Evolutionary conservation across 2,888 invertebrate genomes (phyloP).

Genomic region (Romanomermis culicivorax): DNA sequence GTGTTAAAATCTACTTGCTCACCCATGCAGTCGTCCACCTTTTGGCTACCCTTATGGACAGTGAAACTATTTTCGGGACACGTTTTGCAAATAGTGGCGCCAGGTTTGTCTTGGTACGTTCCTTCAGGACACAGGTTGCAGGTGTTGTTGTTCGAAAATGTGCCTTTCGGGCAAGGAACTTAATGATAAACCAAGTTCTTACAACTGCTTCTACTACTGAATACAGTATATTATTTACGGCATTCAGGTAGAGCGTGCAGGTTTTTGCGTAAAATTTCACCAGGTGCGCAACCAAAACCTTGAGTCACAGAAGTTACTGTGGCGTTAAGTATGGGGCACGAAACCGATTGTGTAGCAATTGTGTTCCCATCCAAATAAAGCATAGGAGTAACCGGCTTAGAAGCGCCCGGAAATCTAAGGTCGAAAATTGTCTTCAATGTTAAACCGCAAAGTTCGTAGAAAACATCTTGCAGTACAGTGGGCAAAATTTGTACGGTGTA

Average conservation of each 20-base stretch:
- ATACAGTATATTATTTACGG: slow-evolving; percentile 47
- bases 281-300: slow-evolving; percentile 76
- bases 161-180: slow-evolving; percentile 92
- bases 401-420: slow-evolving; percentile 50
- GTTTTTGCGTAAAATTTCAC: slow-evolving; percentile 78
- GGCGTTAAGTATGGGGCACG: slow-evolving; percentile 61
- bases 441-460: slow-evolving; percentile 82
- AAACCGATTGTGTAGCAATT: slow-evolving; percentile 37
- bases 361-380: slow-evolving; percentile 19
- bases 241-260: slow-evolving; percentile 51
- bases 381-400: slow-evolving; percentile 20
- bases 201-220: not conserved
- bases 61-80: slow-evolving; percentile 71
- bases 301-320: slow-evolving; percentile 57
- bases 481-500: slow-evolving; percentile 68
- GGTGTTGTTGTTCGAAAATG: slow-evolving; percentile 66
- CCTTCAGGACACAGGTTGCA: slow-evolving; percentile 71
- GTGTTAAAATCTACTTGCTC: no score
- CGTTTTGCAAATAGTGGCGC: slow-evolving; percentile 71
- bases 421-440: slow-evolving; percentile 80
- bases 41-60: slow-evolving; percentile 55
- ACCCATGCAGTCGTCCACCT: slow-evolving; percentile 18
- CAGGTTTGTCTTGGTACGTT: slow-evolving; percentile 67
- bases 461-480: slow-evolving; percentile 62
- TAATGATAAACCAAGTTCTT: slow-evolving; percentile 27